Conservation (phyloP, 2,113 vertebrate genomes). For the Tragelaphus strepsiceros region DNA sequence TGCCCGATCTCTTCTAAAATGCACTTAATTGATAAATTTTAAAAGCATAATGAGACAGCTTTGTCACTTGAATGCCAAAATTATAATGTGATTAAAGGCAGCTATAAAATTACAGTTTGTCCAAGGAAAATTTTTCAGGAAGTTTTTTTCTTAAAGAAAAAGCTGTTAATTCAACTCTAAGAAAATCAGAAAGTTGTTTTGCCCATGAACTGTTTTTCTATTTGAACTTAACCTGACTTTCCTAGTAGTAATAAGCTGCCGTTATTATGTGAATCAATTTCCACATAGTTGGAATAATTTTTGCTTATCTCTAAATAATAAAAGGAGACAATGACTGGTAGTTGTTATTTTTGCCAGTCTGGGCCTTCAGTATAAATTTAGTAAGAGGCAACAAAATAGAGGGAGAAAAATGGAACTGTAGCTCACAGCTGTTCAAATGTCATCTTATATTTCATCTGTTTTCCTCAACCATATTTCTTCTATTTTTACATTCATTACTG, state of each 20-base stretch:
- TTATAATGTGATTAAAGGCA: neutral
- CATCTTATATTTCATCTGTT: neutral
- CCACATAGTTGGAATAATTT: neutral
- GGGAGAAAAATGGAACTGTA: neutral
- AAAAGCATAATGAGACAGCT: slow-evolving; percentile 40
- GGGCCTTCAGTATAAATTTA: neutral
- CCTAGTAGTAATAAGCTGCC: neutral
- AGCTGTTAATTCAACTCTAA: neutral
- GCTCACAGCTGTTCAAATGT: neutral
- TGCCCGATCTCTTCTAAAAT: slow-evolving; percentile 8
- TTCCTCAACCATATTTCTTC: neutral
- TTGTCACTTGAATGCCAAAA: neutral
- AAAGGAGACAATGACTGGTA: neutral
- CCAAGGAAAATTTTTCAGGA: neutral
- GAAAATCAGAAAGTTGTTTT: neutral
- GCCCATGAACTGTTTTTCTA: neutral
- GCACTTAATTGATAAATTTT: neutral
- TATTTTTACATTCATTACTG: neutral
- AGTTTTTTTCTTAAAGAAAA: neutral
- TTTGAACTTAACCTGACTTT: neutral
- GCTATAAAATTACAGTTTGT: slow-evolving; percentile 4
- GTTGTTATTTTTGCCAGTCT: neutral
- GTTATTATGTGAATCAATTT: neutral
- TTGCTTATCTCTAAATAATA: neutral
- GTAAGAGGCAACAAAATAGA: neutral